A percentile compares a stretch with the other conserved stretches of the same genome.
Conservation (phyloP, 1,140 invertebrate genomes). For the Lepidurus apus region DNA sequence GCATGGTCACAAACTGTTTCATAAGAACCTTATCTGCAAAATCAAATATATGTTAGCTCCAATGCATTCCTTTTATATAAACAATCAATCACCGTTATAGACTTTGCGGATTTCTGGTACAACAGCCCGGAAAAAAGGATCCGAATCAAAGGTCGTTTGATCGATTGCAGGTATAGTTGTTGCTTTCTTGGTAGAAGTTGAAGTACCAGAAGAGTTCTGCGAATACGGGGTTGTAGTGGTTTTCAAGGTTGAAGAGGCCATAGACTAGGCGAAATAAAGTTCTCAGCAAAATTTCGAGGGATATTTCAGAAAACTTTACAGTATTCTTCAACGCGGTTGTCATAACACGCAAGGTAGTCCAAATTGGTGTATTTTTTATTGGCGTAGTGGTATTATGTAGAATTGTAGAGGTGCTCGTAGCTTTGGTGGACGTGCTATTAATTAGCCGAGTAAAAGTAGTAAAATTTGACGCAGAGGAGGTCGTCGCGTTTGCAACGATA, state of each 20-base stretch:
- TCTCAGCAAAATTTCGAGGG: neutral
- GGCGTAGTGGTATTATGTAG: neutral
- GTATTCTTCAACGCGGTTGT: neutral
- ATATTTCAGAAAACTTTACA: neutral
- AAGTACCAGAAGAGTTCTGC: neutral
- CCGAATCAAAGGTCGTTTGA: neutral
- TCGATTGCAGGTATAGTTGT: neutral
- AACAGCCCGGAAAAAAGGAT: neutral
- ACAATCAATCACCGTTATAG: neutral
- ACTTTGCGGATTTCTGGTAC: conserved; percentile 9
- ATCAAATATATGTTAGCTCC: neutral
- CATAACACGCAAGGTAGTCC: neutral
- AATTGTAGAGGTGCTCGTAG: neutral
- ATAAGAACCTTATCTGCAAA: neutral
- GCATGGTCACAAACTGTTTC: neutral
- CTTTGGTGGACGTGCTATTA: neutral
- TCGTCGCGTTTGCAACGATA: neutral
- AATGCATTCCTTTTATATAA: neutral
- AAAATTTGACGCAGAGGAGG: neutral
- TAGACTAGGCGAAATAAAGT: too few species aligned
- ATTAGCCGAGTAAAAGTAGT: neutral
- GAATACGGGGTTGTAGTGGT: neutral
- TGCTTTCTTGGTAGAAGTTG: neutral
- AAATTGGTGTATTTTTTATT: neutral
- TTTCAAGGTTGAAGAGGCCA: too few species aligned